Conservation (phyloP, 2,888 invertebrate species). For the Flexamia atlantica region DNA sequence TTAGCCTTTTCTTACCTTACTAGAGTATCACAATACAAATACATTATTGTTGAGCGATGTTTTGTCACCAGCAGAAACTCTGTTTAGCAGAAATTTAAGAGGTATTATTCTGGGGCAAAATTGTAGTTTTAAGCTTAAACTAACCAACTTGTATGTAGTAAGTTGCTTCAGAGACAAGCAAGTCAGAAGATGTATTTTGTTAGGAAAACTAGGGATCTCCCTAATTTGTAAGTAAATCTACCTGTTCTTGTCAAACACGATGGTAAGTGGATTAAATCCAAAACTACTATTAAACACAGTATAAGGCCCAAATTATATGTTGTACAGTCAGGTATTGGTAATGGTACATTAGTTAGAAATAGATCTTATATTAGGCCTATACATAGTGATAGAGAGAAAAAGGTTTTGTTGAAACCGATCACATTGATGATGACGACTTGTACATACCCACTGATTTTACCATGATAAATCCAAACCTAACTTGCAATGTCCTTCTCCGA, state of each 20-base stretch:
- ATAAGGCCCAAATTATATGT: background rate
- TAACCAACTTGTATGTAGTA: no score
- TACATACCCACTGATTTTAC: background rate
- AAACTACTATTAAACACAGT: background rate
- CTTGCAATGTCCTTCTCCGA: background rate
- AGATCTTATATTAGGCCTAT: background rate
- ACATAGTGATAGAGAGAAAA: background rate
- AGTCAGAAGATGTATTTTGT: constrained; percentile 32
- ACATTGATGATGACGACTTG: background rate
- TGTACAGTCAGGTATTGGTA: background rate
- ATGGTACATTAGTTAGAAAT: background rate
- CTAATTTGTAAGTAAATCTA: background rate
- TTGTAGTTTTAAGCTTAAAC: no score
- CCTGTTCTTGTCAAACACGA: background rate
- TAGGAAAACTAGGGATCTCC: background rate
- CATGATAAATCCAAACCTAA: background rate
- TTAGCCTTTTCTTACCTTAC: constrained; percentile 16
- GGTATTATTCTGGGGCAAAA: background rate
- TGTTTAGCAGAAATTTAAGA: constrained; percentile 27
- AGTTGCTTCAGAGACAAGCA: background rate
- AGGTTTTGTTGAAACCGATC: background rate
- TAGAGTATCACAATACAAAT: constrained; percentile 32
- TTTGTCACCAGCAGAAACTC: constrained; percentile 8
- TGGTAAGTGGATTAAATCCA: background rate
- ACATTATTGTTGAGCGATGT: background rate